Percentiles rank a stretch among this genome's conserved stretches.
Conservation (phyloP, 2,888 invertebrate species). For the Zootermopsis nevadensis region DNA sequence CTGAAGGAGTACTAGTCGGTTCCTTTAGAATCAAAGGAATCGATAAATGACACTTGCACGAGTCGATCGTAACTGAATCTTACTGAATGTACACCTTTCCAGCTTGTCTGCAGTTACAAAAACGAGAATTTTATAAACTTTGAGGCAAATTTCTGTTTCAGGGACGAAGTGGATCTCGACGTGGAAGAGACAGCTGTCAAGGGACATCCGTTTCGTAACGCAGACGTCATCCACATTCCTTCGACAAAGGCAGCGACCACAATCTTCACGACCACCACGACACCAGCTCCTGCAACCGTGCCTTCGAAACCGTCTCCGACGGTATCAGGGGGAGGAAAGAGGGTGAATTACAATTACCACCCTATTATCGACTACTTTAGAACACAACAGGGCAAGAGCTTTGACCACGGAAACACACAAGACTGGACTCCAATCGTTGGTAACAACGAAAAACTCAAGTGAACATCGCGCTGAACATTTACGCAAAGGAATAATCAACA, state of each 20-base stretch:
- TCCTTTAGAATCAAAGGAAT: too few species aligned
- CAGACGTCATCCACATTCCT: conserved; percentile 21
- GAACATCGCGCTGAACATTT: neutral
- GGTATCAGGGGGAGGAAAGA: conserved; percentile 59
- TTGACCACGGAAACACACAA: conserved; percentile 61
- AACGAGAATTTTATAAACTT: too few species aligned
- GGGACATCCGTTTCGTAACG: conserved; percentile 25
- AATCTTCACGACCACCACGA: conserved; percentile 6
- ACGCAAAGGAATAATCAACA: too few species aligned
- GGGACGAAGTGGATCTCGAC: conserved; percentile 31
- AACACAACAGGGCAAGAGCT: conserved; percentile 42
- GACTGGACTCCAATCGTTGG: conserved; percentile 49
- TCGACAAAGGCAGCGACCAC: conserved; percentile 3
- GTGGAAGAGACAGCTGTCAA: conserved; percentile 28
- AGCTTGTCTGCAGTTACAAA: too few species aligned
- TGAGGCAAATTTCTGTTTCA: neutral
- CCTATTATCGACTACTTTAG: conserved; percentile 85
- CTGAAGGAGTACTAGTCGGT: too few species aligned
- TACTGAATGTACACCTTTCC: too few species aligned
- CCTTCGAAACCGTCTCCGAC: neutral
- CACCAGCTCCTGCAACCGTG: conserved; percentile 56
- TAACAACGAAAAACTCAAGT: neutral
- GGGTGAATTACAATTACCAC: conserved; percentile 84
- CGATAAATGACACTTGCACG: too few species aligned
- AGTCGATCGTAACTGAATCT: too few species aligned